Conservation (phyloP, 2,113 vertebrate genomes). For the Hyla sarda region DNA sequence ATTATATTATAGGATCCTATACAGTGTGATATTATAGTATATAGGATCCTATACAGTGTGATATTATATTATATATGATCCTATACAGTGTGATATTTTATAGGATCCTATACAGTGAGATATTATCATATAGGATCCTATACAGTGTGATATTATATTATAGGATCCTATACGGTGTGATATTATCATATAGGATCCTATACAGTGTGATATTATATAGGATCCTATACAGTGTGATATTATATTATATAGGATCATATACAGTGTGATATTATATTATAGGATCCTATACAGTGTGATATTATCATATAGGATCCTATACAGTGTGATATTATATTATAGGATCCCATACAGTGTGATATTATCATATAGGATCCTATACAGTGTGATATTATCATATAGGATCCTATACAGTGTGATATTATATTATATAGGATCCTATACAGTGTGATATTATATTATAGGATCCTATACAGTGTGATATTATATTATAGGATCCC, state of each 20-base stretch:
- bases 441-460: too few species aligned
- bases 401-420: background rate
- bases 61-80: too few species aligned
- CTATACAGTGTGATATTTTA: too few species aligned
- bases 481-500: too few species aligned
- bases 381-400: background rate
- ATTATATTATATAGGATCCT: background rate
- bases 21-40: background rate
- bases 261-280: background rate
- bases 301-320: background rate
- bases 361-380: background rate
- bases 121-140: too few species aligned
- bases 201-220: background rate
- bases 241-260: background rate
- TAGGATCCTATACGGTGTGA: too few species aligned
- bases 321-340: background rate
- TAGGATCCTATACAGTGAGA: too few species aligned
- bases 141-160: too few species aligned
- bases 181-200: background rate
- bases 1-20: background rate
- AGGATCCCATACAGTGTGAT: background rate
- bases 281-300: too few species aligned
- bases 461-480: too few species aligned
- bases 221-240: background rate
- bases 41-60: too few species aligned